Evolutionary conservation across 2,797 vertebrate species (phyloP), one percentile per base, ranked within the genome.

Genomic region (Falco cherrug): DNA sequence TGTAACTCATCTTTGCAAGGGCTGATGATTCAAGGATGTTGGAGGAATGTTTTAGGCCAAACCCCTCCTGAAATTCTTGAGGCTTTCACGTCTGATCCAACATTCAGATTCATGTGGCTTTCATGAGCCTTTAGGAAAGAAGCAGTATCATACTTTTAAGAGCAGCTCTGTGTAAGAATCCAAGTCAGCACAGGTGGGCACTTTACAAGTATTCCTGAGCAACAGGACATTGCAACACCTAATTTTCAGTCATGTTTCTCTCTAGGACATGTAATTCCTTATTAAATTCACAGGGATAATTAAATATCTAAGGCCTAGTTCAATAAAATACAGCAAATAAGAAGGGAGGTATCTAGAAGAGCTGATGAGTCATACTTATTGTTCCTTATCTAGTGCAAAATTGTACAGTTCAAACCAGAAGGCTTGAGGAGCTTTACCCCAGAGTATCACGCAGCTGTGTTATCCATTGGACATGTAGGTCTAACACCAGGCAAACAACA

Each of bases 391-490:
- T 51, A 12, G 5, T 51, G 33, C 7, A 35, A 53, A 82, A 79
- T 60, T 33, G 10, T 67, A 33, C 17, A 16, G 33, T n/a, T 91
- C 33, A 51, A 90, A 70, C 10, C 13, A 39, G 65, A 65, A 70
- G 11, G 18, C 7, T 50, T 65, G 53, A 80, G 54, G 37, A 80
- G 11, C 28, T 33, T 22, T 59, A 17, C 11, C 8, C 19, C 16
- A 35, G 53, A 37, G 10, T 20, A 51, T 33, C 35, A 73, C 47
- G 39, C 0, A 0, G 7, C 25, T 80, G 12, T 4, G 1, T 28
- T 68, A 57, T 16, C 15, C 22, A 4, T 4, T 26, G 59, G 19
- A 77, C 16, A 69, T 37, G 13, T 45, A 14, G 29, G 15, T 37
- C 35, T 37, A 25, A 69, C 10, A 33, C 8, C 5, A 29, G 15